phyloP scores from a whole-genome alignment of 2,113 vertebrate species.

The Donacobius atricapilla region DNA sequence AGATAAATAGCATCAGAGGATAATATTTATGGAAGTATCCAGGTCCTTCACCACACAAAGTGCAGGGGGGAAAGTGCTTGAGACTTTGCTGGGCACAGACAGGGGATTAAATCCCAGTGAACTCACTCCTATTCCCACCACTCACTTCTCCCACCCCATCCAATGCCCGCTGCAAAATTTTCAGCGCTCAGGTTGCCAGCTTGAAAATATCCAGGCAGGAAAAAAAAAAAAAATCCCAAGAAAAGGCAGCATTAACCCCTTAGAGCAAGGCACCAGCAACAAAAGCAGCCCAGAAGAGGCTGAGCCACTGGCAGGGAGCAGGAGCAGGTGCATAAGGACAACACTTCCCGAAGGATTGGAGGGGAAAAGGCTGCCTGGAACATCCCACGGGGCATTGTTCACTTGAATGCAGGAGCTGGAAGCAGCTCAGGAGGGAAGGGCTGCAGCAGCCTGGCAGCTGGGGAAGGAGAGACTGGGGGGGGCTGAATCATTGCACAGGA shows the following conservation, averaged over 20 bases:
- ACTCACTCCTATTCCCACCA: neutral
- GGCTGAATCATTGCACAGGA: neutral
- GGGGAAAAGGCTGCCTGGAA: neutral
- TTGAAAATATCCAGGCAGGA: neutral
- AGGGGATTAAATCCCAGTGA: fast-evolving
- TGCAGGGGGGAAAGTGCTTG: neutral
- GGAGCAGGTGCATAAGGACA: neutral
- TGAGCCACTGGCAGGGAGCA: neutral
- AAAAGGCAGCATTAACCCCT: neutral
- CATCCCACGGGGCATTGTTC: neutral
- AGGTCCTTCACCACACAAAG: neutral
- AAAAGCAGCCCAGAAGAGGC: neutral
- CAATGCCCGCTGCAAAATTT: fast-evolving
- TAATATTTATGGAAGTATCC: neutral
- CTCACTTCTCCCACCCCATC: neutral
- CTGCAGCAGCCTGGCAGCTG: neutral
- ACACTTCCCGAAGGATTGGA: neutral
- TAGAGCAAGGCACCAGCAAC: neutral
- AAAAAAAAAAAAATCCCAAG: neutral
- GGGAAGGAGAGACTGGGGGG: neutral
- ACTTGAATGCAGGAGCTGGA: neutral
- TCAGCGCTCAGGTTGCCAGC: neutral
- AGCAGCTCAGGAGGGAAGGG: neutral
- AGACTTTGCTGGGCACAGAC: neutral
- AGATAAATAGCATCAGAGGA: neutral